Evolutionary conservation across 2,888 invertebrate species (phyloP).

Genomic region (Cephus sareptanus): DNA sequence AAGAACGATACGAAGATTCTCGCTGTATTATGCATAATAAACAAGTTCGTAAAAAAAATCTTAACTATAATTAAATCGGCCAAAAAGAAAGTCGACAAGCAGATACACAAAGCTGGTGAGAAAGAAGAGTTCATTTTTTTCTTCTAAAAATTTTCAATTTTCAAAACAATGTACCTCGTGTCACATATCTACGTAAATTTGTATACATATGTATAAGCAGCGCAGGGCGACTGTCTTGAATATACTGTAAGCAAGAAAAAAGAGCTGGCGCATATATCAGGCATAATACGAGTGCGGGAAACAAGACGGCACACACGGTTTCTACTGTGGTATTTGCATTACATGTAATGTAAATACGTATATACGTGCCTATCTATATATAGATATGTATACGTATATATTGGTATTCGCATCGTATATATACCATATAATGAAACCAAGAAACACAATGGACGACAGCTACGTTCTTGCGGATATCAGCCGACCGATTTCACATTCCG

Average conservation of each 20-base stretch:
- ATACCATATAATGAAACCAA: not conserved
- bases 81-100: not conserved
- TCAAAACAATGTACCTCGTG: not conserved
- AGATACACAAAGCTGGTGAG: not conserved
- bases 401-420: not conserved
- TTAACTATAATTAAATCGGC: too few relatives aligned
- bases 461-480: slow-evolving; percentile 1
- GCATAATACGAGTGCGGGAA: not conserved
- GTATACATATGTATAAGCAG: not conserved
- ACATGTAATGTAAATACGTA: not conserved
- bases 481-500: slow-evolving; percentile 6
- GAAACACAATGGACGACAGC: not conserved
- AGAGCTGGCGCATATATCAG: not conserved
- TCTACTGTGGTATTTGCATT: not conserved
- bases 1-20: not conserved
- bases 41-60: not conserved
- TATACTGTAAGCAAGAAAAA: not conserved
- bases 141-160: not conserved
- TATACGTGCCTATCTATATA: not conserved
- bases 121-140: not conserved
- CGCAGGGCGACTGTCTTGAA: not conserved
- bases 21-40: not conserved
- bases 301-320: not conserved
- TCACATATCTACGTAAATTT: not conserved
- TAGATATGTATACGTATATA: not conserved